Evolutionary conservation across 2,113 vertebrate genomes (phyloP).

Genomic region (Micromys minutus): DNA sequence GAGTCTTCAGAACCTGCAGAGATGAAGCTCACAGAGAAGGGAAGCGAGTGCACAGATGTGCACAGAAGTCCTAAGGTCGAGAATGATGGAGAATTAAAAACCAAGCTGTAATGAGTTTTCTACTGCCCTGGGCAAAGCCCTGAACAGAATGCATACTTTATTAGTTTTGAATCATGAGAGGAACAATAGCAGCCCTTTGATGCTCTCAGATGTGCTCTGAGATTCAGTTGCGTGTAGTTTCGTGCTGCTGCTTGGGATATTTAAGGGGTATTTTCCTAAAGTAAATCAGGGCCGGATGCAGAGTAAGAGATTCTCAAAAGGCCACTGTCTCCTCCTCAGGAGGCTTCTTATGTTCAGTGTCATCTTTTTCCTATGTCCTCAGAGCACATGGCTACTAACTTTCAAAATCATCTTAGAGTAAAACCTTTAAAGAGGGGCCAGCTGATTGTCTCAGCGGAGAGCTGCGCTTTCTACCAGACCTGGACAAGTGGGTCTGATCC

Average conservation of each 20-base stretch:
- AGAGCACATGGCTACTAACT: background rate
- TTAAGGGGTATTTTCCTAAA: background rate
- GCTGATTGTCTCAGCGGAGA: background rate
- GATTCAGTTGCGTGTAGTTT: too few relatives aligned
- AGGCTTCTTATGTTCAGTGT: background rate
- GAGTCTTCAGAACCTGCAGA: background rate
- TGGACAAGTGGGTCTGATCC: background rate
- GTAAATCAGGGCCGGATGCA: too few relatives aligned
- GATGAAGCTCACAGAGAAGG: background rate
- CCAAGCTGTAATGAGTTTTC: conserved; percentile 58
- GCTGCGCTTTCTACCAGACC: background rate
- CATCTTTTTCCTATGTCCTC: background rate
- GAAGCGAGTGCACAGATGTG: conserved; percentile 30
- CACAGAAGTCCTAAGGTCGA: background rate
- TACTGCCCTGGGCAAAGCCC: background rate
- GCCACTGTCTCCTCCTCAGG: background rate
- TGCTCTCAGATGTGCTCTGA: too few relatives aligned
- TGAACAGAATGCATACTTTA: background rate
- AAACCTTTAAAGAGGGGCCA: background rate
- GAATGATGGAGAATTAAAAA: conserved; percentile 64
- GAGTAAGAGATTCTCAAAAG: background rate
- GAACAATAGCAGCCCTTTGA: background rate
- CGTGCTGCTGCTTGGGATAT: too few relatives aligned
- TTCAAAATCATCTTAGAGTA: conserved; percentile 14
- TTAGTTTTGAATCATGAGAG: conserved; percentile 39